phyloP scores from a whole-genome alignment of 2,797 vertebrate genomes.

The Ctenochaetus hawaiiensis region DNA sequence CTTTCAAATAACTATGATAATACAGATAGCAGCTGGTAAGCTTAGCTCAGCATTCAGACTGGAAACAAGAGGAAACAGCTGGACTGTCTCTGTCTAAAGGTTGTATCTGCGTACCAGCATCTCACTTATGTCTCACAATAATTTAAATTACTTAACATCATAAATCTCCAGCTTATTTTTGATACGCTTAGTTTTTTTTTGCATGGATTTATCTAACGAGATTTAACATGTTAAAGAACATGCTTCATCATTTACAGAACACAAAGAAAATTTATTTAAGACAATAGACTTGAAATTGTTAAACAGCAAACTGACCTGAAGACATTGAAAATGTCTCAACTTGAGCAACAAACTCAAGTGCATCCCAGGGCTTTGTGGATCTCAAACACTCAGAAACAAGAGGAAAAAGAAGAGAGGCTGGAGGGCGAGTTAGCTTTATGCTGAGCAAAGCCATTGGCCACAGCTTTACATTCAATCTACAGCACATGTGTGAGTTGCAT shows the following conservation, averaged over 20 bases:
- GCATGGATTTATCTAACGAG: neutral
- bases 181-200: neutral
- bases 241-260: neutral
- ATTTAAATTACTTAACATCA: neutral
- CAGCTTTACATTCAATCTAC: too few relatives aligned
- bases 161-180: neutral
- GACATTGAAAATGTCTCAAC: neutral
- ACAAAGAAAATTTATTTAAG: neutral
- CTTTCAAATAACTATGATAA: conserved; percentile 1
- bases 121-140: neutral
- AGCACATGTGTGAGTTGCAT: neutral
- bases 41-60: conserved; percentile 1
- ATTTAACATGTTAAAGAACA: neutral
- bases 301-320: too few relatives aligned
- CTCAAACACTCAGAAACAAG: too few relatives aligned
- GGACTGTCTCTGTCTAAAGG: neutral
- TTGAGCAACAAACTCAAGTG: neutral
- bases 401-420: neutral
- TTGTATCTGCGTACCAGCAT: neutral
- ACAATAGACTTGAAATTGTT: neutral
- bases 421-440: too few relatives aligned
- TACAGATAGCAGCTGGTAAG: neutral
- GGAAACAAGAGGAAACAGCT: neutral
- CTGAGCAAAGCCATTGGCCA: too few relatives aligned
- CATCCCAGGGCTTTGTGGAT: neutral